Conservation (phyloP, 2,113 vertebrate species). For the Limanda limanda region DNA sequence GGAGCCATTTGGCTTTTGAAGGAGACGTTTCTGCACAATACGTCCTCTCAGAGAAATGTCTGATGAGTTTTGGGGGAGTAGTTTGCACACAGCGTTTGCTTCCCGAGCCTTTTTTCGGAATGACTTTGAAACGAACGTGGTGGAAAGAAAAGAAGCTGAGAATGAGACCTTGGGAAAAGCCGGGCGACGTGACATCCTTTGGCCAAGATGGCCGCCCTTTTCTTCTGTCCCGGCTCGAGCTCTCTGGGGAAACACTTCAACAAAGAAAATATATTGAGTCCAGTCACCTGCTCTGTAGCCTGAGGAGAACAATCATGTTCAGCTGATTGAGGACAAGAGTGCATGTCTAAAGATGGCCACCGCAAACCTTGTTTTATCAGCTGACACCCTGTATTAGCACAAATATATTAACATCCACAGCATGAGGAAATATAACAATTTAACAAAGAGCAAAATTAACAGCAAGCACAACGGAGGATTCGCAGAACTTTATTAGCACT, state of each 20-base stretch:
- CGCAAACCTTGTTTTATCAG: constrained; percentile 26
- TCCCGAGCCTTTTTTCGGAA: constrained; percentile 1
- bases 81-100: not conserved
- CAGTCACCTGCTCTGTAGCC: constrained; percentile 48
- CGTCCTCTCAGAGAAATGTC: not conserved
- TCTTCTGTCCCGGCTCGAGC: constrained; percentile 29
- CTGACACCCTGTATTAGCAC: not conserved
- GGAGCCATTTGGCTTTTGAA: not conserved
- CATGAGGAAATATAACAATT: no score
- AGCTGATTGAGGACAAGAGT: constrained; percentile 63
- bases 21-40: not conserved
- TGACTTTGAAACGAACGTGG: constrained; percentile 44
- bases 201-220: constrained; percentile 16
- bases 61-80: not conserved
- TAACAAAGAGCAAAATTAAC: no score
- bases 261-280: constrained; percentile 54
- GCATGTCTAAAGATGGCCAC: constrained; percentile 52
- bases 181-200: constrained; percentile 9
- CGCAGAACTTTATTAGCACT: not conserved
- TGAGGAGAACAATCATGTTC: constrained; percentile 60
- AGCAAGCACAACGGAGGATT: no score
- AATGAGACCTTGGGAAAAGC: constrained; percentile 5
- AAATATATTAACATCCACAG: not conserved
- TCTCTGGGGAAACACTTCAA: constrained; percentile 56
- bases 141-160: constrained; percentile 5